A percentile compares a stretch with the other conserved stretches of the same genome.
Conservation (phyloP, 1,140 invertebrate species). For the Acromyrmex heyeri region DNA sequence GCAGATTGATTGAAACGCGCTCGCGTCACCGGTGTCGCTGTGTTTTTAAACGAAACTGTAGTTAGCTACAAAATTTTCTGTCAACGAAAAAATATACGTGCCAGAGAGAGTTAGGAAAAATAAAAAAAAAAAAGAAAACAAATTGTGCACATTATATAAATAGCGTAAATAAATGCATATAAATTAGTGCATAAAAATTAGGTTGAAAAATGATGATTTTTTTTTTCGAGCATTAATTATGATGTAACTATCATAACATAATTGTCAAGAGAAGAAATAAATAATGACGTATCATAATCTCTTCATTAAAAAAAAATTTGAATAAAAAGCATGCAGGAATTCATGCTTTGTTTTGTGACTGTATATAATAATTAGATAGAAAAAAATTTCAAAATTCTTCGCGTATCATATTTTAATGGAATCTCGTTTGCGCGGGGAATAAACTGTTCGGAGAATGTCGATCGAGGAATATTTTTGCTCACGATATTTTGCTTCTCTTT, state of each 20-base stretch:
- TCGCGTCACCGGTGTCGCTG: conserved; percentile 13
- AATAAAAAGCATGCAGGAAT: neutral
- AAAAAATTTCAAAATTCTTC: neutral
- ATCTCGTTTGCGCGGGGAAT: conserved; percentile 53
- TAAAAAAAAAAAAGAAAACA: neutral
- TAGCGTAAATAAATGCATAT: neutral
- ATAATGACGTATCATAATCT: neutral
- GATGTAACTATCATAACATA: neutral
- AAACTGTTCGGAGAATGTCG: conserved; percentile 71
- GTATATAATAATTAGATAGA: neutral
- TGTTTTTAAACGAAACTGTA: conserved; percentile 63
- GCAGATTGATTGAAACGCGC: conserved; percentile 68
- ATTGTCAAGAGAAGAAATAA: neutral
- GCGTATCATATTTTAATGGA: conserved; percentile 31
- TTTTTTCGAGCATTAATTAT: neutral
- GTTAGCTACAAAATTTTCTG: conserved; percentile 27
- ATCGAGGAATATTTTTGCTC: conserved; percentile 44
- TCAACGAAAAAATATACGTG: neutral
- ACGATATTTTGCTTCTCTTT: neutral
- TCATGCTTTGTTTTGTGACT: neutral
- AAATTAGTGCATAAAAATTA: neutral
- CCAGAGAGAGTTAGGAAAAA: neutral
- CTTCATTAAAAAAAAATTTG: neutral
- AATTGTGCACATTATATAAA: neutral
- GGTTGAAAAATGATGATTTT: no score